Evolutionary conservation across 2,888 invertebrate species (phyloP).

Genomic region (Andrena fulva): DNA sequence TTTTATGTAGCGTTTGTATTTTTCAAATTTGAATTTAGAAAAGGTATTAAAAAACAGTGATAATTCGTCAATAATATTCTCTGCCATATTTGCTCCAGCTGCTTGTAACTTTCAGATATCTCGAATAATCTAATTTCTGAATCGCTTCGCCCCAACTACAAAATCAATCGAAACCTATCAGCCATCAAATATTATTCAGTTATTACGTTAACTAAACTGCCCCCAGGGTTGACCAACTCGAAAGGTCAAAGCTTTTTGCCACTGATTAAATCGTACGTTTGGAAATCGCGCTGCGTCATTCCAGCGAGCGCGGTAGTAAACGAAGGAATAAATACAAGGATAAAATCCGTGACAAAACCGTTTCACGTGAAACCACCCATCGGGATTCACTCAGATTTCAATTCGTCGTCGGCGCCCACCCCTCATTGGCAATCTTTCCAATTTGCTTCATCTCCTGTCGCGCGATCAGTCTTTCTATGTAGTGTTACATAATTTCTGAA

Average conservation of each 20-base stretch:
- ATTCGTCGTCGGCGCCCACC: slow-evolving; percentile 41
- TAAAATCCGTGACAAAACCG: not conserved
- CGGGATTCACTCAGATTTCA: slow-evolving; percentile 16
- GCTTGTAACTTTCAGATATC: too few relatives aligned
- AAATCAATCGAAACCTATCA: not conserved
- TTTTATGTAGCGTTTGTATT: too few relatives aligned
- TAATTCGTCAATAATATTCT: too few relatives aligned
- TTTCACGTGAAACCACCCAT: slow-evolving; percentile 3
- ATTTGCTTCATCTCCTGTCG: slow-evolving; percentile 35
- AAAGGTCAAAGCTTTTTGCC: slow-evolving; percentile 4
- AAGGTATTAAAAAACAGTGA: too few relatives aligned
- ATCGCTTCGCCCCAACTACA: not conserved
- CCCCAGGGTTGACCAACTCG: slow-evolving; percentile 1
- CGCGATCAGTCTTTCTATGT: slow-evolving; percentile 15
- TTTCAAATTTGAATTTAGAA: too few relatives aligned
- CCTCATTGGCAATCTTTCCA: slow-evolving; percentile 34
- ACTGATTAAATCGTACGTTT: not conserved
- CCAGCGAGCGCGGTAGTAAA: not conserved
- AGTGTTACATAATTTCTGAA: not conserved
- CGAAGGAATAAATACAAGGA: not conserved
- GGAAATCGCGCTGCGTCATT: not conserved
- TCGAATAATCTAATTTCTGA: not conserved
- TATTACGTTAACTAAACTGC: not conserved
- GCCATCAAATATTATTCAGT: not conserved
- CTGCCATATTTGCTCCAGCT: too few relatives aligned